Evolutionary conservation across 92 coral and sea anemone genomes (phyloP).

Genomic region (Parazoanthus atlanticus): DNA sequence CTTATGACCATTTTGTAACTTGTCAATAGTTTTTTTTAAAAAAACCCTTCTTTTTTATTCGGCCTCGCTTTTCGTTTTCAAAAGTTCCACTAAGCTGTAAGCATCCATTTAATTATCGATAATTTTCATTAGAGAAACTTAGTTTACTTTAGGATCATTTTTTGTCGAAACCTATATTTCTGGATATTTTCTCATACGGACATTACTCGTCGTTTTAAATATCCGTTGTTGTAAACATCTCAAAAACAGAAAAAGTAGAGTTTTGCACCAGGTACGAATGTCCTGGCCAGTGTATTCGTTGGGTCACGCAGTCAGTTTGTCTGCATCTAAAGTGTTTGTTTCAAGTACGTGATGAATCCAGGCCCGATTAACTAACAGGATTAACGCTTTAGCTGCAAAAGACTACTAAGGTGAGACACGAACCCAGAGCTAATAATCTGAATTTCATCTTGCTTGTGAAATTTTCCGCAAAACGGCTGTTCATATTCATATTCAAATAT

Average conservation of each 20-base stretch:
- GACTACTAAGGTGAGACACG: neutral
- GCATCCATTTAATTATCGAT: too few relatives aligned
- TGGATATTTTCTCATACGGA: neutral
- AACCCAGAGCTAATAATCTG: neutral
- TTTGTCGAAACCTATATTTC: neutral
- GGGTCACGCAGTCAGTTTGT: neutral
- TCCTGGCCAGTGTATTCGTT: neutral
- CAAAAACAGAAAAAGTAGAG: neutral
- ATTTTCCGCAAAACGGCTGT: neutral
- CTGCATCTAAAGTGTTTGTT: slow-evolving; percentile 11
- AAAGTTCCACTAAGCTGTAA: too few relatives aligned
- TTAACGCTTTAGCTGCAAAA: neutral
- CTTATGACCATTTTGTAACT: neutral
- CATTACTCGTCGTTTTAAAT: too few relatives aligned
- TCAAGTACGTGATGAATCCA: neutral
- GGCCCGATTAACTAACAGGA: neutral
- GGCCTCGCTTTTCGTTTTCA: too few relatives aligned
- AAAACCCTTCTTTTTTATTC: too few relatives aligned
- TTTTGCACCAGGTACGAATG: neutral
- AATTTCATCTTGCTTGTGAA: neutral
- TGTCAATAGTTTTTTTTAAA: too few relatives aligned
- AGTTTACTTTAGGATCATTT: neutral
- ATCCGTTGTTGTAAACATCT: too few relatives aligned
- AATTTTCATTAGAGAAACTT: too few relatives aligned
- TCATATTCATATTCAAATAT: too few relatives aligned